A percentile compares a stretch with the other conserved stretches of the same genome.
phyloP scores from a whole-genome alignment of 2,797 vertebrate genomes.

The Poeciliopsis turneri region DNA sequence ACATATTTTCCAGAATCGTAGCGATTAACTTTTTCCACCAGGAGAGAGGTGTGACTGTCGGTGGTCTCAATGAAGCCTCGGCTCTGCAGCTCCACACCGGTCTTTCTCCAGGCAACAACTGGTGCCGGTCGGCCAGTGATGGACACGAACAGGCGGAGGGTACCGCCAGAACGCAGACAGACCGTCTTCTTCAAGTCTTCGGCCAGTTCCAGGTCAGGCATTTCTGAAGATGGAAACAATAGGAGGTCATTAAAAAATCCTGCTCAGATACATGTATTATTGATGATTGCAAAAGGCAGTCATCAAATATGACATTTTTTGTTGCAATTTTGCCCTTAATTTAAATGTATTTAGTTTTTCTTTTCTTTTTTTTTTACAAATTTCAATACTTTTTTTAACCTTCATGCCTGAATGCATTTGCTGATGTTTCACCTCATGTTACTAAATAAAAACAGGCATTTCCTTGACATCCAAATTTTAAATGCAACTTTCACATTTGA shows the following conservation, averaged over 20 bases:
- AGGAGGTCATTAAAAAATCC: background rate
- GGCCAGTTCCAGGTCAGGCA: conserved; percentile 93
- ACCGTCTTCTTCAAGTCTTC: conserved; percentile 97
- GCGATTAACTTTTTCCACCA: conserved; percentile 93
- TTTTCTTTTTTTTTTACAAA: too few species aligned
- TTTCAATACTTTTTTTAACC: too few species aligned
- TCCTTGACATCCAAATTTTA: background rate
- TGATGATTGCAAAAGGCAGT: background rate
- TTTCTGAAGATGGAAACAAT: conserved; percentile 80
- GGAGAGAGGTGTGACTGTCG: conserved; percentile 88
- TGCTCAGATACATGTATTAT: background rate
- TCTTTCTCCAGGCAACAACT: conserved; percentile 91
- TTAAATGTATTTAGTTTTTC: background rate
- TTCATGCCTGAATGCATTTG: too few species aligned
- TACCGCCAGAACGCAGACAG: conserved; percentile 93
- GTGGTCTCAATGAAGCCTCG: conserved; percentile 94
- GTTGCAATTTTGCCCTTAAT: background rate
- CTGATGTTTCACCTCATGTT: too few species aligned
- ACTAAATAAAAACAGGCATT: background rate
- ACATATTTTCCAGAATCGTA: conserved; percentile 97
- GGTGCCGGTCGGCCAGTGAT: conserved; percentile 91
- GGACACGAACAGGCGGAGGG: conserved; percentile 89
- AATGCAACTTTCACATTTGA: background rate
- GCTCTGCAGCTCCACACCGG: conserved; percentile 90
- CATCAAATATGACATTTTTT: background rate